phyloP scores from a whole-genome alignment of 2,797 vertebrate genomes.

The Oreochromis grahami region DNA sequence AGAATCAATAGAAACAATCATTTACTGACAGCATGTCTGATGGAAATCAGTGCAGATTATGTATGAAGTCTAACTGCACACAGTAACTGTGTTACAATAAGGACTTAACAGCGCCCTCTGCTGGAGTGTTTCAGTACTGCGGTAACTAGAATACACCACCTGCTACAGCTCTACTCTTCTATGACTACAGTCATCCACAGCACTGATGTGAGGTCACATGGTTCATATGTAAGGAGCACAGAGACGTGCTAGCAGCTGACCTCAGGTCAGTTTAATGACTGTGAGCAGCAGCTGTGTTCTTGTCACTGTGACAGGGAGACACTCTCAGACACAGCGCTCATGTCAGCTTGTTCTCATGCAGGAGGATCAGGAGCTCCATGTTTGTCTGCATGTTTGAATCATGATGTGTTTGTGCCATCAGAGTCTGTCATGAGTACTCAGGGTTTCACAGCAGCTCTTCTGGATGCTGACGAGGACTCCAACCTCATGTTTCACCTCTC shows the following conservation, averaged over 20 bases:
- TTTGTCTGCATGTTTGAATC: rapidly evolving
- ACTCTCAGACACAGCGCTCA: rapidly evolving
- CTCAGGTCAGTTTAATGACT: background rate
- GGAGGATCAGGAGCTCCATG: no score
- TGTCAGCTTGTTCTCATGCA: no score
- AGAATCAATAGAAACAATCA: no score
- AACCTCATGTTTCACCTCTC: no score
- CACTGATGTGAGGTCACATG: background rate
- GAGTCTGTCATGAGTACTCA: rapidly evolving
- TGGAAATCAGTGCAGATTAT: no score
- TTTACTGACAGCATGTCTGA: no score
- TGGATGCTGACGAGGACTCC: rapidly evolving
- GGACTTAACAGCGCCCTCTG: background rate
- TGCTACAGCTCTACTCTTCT: background rate
- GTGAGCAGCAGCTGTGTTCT: rapidly evolving
- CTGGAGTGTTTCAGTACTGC: background rate
- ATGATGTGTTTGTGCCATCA: background rate
- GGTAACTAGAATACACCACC: background rate
- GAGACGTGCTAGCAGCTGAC: background rate
- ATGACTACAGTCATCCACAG: background rate
- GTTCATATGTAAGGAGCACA: background rate
- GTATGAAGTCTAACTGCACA: no score
- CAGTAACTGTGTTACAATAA: background rate
- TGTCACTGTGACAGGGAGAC: rapidly evolving
- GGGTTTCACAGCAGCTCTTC: background rate